Conservation (phyloP, 2,888 invertebrate genomes). For the Xestoiulus laeticollis region DNA sequence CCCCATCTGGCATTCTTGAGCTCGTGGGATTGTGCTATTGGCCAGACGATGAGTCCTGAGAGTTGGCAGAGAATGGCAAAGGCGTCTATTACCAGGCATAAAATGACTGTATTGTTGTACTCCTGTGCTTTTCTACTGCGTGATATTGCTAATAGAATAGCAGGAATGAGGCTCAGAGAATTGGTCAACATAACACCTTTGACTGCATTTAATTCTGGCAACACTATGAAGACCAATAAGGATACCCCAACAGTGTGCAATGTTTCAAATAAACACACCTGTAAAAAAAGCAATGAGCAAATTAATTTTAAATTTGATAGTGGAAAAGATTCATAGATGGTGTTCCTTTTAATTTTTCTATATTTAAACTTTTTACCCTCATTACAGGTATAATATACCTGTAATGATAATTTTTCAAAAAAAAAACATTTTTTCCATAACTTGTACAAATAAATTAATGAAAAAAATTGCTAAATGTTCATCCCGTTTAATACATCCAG, state of each 20-base stretch:
- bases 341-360: no score
- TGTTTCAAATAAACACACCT: slow-evolving; percentile 66
- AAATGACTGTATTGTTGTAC: background rate
- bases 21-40: slow-evolving; percentile 64
- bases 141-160: slow-evolving; percentile 62
- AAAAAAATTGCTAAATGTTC: no score
- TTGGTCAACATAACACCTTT: slow-evolving; percentile 67
- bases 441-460: no score
- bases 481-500: no score
- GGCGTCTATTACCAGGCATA: slow-evolving; percentile 69
- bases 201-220: slow-evolving; percentile 67
- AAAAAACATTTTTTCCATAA: no score
- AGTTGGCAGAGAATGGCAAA: slow-evolving; percentile 73
- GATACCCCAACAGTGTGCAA: slow-evolving; percentile 66
- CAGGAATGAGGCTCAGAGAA: slow-evolving; percentile 67
- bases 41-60: slow-evolving; percentile 76
- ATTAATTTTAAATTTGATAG: no score
- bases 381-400: no score
- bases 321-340: no score
- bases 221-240: slow-evolving; percentile 66
- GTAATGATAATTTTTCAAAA: no score
- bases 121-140: slow-evolving; percentile 62
- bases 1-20: slow-evolving; percentile 72
- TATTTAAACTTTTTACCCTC: no score
- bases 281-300: slow-evolving; percentile 46